These are phyloP conservation scores for Siniperca chuatsi DNA, from an alignment of 2,113 vertebrate species.

Conservation along the genomic window DNA sequence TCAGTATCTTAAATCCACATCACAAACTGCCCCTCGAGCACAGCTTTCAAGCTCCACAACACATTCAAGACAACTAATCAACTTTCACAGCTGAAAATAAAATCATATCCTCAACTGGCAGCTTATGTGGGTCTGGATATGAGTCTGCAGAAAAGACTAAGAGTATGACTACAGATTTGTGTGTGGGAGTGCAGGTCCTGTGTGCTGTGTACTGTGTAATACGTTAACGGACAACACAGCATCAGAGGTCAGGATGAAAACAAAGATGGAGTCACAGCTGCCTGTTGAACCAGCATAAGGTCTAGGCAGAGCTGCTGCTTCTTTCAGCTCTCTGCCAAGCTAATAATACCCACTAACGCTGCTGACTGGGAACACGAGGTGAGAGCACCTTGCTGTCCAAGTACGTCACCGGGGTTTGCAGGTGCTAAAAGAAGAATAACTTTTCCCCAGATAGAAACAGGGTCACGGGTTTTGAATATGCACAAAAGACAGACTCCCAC, in stretches of 20 bases:
- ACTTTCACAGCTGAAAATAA: background rate
- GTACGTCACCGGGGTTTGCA: slow-evolving; percentile 64
- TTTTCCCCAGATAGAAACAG: slow-evolving; percentile 49
- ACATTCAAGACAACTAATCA: background rate
- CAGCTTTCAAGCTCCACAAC: background rate
- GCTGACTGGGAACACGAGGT: slow-evolving; percentile 73
- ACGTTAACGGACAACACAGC: slow-evolving; percentile 20
- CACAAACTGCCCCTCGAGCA: background rate
- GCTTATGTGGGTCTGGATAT: background rate
- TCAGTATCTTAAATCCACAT: background rate
- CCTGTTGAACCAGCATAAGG: slow-evolving; percentile 44
- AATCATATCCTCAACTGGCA: background rate
- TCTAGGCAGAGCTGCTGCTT: slow-evolving; percentile 49
- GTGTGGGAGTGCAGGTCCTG: slow-evolving; percentile 31
- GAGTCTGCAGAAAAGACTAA: slow-evolving; percentile 19
- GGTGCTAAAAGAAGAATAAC: slow-evolving; percentile 59
- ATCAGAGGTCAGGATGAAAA: slow-evolving; percentile 44
- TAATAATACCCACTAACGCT: slow-evolving; percentile 67
- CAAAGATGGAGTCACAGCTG: slow-evolving; percentile 62
- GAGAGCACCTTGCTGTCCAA: slow-evolving; percentile 62
- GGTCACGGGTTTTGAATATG: slow-evolving; percentile 42
- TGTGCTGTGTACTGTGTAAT: slow-evolving; percentile 37
- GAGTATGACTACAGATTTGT: slow-evolving; percentile 6
- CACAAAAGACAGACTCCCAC: slow-evolving; percentile 29
- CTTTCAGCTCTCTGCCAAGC: slow-evolving; percentile 47